A percentile compares a stretch with the other conserved stretches of the same genome.
Evolutionary conservation across 2,888 invertebrate genomes (phyloP).

Genomic region (Amiota mariae): DNA sequence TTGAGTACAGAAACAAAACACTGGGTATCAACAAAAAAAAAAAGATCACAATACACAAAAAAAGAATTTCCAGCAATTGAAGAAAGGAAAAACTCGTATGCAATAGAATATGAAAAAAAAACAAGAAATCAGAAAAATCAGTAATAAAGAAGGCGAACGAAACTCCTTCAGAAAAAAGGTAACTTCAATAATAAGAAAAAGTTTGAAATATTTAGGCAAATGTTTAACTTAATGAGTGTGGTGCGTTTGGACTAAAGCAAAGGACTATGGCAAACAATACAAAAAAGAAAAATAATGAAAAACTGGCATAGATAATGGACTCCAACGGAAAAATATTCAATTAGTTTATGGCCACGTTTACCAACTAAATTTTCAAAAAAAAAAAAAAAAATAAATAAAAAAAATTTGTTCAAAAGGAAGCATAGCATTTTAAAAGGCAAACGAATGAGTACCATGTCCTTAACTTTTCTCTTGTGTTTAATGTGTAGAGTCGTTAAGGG

Average conservation of each 20-base stretch:
- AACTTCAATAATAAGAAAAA: slow-evolving; percentile 56
- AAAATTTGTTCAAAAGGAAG: too few species aligned
- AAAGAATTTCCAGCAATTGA: slow-evolving; percentile 51
- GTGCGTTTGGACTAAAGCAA: neutral
- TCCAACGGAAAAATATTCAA: slow-evolving; percentile 56
- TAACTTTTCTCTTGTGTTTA: neutral
- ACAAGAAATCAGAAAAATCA: neutral
- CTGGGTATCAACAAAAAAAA: slow-evolving; percentile 22
- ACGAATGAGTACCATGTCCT: neutral
- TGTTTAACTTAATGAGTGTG: too few species aligned
- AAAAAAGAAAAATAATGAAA: neutral
- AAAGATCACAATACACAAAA: slow-evolving; percentile 62
- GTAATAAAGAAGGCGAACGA: neutral
- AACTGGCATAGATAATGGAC: slow-evolving; percentile 64
- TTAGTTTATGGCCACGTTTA: slow-evolving; percentile 57
- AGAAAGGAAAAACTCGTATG: slow-evolving; percentile 16
- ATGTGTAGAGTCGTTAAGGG: slow-evolving; percentile 2
- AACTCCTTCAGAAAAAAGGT: slow-evolving; percentile 40
- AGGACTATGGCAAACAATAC: neutral
- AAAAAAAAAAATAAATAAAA: too few species aligned
- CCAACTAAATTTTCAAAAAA: neutral
- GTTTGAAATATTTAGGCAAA: neutral
- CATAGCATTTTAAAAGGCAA: too few species aligned
- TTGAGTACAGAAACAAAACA: slow-evolving; percentile 14
- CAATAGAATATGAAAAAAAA: neutral